Conservation (phyloP, 2,113 vertebrate genomes). For the Cebus imitator region DNA sequence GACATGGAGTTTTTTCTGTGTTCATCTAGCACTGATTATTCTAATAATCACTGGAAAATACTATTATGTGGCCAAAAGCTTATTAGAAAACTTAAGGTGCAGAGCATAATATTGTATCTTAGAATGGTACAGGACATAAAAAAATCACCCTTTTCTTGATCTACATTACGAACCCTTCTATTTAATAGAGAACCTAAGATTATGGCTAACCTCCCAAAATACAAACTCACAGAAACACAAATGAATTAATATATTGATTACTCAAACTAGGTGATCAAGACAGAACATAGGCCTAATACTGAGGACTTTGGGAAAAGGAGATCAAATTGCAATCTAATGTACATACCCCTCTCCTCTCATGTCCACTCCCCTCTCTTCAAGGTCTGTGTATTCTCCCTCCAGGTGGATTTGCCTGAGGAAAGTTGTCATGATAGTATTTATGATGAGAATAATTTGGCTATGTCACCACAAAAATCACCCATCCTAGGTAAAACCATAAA, state of each 20-base stretch:
- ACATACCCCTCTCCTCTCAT: not conserved
- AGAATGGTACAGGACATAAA: not conserved
- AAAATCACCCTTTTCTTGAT: not conserved
- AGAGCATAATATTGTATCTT: not conserved
- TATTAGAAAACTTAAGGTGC: not conserved
- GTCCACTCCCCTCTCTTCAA: not conserved
- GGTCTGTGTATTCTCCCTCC: not conserved
- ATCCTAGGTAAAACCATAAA: not conserved
- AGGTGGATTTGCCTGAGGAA: not conserved
- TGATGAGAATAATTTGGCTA: not conserved
- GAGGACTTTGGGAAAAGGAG: not conserved
- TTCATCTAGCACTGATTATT: not conserved
- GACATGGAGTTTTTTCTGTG: not conserved
- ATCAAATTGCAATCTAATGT: not conserved
- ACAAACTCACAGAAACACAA: not conserved
- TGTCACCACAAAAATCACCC: not conserved
- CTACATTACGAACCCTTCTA: not conserved
- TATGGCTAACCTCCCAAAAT: not conserved
- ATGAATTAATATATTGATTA: not conserved
- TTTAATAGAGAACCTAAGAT: not conserved
- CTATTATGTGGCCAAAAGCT: not conserved
- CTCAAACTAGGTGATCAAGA: not conserved
- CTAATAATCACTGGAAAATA: not conserved
- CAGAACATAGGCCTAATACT: not conserved
- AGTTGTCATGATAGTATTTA: not conserved